phyloP scores from a whole-genome alignment of 2,113 vertebrate genomes.

The Lamprologus lemairii region DNA sequence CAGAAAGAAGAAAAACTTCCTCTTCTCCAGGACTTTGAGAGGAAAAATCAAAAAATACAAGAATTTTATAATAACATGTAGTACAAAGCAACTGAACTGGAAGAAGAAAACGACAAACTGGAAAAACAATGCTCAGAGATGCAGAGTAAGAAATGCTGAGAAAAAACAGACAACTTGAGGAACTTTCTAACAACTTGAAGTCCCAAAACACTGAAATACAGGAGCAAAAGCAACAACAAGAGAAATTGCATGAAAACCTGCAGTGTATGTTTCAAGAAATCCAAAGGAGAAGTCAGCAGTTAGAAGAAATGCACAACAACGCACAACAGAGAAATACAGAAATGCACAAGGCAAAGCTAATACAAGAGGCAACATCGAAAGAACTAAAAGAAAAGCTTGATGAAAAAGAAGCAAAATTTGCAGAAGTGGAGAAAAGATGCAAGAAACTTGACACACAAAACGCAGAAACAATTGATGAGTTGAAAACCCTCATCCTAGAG shows the following conservation, averaged over 20 bases:
- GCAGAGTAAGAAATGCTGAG: background rate
- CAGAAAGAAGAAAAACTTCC: background rate
- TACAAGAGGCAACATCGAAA: background rate
- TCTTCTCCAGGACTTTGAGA: background rate
- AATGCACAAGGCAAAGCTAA: background rate
- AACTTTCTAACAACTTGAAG: background rate
- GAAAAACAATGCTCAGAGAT: background rate
- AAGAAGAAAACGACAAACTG: background rate
- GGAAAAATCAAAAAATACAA: background rate
- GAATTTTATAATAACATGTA: background rate
- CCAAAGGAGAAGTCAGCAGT: background rate
- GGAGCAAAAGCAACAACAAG: background rate
- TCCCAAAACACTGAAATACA: background rate
- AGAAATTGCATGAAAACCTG: background rate
- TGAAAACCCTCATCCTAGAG: background rate
- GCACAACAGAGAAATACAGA: background rate
- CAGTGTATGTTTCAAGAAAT: background rate
- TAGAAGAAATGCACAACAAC: background rate
- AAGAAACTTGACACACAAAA: background rate
- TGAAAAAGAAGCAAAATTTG: background rate
- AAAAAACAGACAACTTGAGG: background rate
- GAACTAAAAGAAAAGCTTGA: background rate
- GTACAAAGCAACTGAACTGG: background rate
- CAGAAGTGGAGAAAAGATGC: background rate
- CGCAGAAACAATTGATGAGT: background rate